Percentiles rank a stretch among this genome's conserved stretches.
Conservation (phyloP, 2,113 vertebrate species). For the Daboia siamensis region DNA sequence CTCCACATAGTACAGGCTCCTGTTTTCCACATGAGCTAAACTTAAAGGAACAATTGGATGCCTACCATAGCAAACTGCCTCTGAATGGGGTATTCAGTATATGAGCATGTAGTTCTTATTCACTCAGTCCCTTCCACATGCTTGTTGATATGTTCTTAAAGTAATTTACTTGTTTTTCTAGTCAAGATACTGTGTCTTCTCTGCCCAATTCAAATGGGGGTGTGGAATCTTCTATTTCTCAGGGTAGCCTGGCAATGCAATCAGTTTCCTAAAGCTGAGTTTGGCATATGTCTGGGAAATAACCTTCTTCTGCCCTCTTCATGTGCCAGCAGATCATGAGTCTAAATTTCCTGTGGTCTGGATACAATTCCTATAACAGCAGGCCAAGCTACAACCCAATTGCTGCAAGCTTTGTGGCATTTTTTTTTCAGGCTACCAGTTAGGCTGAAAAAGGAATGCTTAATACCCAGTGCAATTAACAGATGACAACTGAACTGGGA, state of each 20-base stretch:
- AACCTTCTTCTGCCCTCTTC: not conserved
- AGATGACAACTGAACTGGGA: not conserved
- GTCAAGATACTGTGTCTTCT: not conserved
- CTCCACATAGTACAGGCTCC: not conserved
- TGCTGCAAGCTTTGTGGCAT: not conserved
- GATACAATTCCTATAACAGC: not conserved
- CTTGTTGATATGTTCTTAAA: not conserved
- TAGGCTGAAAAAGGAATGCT: not conserved
- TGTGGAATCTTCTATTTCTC: not conserved
- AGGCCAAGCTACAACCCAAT: not conserved
- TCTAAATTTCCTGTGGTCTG: not conserved
- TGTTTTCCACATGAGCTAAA: not conserved
- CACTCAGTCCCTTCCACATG: not conserved
- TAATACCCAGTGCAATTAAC: not conserved
- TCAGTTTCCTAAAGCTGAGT: not conserved
- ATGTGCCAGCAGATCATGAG: conserved; percentile 11
- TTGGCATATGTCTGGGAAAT: not conserved
- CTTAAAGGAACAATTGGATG: not conserved
- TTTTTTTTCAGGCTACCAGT: conserved; percentile 3
- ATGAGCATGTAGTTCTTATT: not conserved
- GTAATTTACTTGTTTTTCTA: not conserved
- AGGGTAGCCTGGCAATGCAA: not conserved
- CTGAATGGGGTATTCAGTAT: not conserved
- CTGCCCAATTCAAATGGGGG: not conserved
- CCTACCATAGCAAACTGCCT: not conserved